A percentile compares a stretch with the other conserved stretches of the same genome.
phyloP scores from a whole-genome alignment of 2,888 invertebrate genomes.

The Antheraea yamamai region DNA sequence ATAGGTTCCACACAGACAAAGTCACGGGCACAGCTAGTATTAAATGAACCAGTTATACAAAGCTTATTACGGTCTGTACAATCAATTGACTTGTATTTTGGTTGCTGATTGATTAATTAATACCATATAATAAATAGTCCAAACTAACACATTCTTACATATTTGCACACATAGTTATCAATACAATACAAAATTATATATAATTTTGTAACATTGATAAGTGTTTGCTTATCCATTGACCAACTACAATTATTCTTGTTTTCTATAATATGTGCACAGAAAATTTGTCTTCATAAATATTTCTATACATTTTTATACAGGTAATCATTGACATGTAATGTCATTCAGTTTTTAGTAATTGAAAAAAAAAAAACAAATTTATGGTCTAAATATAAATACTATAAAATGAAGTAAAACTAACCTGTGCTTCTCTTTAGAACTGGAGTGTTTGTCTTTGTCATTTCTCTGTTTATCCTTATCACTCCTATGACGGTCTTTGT shows the following conservation, averaged over 20 bases:
- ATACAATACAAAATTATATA: background rate
- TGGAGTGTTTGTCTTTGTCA: slow-evolving; percentile 74
- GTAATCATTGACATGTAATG: slow-evolving; percentile 6
- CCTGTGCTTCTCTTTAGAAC: slow-evolving; percentile 83
- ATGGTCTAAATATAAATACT: background rate
- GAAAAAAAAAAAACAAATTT: background rate
- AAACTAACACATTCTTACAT: background rate
- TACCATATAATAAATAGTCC: background rate
- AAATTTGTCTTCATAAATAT: slow-evolving; percentile 3
- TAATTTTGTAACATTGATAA: background rate
- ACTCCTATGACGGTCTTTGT: slow-evolving; percentile 62
- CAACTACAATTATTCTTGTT: background rate
- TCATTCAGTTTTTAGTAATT: slow-evolving; percentile 3
- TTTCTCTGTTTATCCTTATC: slow-evolving; percentile 71
- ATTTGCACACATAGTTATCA: background rate
- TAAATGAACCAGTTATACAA: background rate
- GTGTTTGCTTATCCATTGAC: background rate
- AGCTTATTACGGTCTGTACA: background rate
- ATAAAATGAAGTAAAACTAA: slow-evolving; percentile 37
- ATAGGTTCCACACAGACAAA: too few species aligned
- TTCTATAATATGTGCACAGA: background rate
- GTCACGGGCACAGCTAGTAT: too few species aligned
- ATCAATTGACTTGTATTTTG: background rate
- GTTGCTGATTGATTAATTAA: background rate
- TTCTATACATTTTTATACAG: background rate